Evolutionary conservation across 2,888 invertebrate species (phyloP).

Genomic region (Seira sanloemensis): DNA sequence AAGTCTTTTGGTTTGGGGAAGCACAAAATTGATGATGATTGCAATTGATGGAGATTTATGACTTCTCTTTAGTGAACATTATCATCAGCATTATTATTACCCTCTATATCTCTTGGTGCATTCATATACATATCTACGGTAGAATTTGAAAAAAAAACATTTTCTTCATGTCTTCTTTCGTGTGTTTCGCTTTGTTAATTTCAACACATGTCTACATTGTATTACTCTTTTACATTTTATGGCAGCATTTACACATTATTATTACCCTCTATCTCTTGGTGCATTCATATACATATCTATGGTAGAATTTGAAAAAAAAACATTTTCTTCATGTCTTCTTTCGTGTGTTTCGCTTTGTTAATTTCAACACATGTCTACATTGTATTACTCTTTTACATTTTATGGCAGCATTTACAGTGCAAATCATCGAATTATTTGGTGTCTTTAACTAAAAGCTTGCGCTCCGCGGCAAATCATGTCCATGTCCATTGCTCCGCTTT

Average conservation of each 20-base stretch:
- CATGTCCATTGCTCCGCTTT: no score
- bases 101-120: slow-evolving; percentile 20
- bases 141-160: no score
- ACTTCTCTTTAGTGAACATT: slow-evolving; percentile 57
- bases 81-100: slow-evolving; percentile 51
- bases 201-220: not conserved
- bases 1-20: slow-evolving; percentile 51
- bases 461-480: no score
- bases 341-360: not conserved
- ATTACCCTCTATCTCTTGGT: slow-evolving; percentile 33
- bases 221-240: slow-evolving; percentile 40
- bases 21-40: slow-evolving; percentile 60
- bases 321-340: no score
- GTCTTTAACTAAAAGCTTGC: no score
- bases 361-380: not conserved
- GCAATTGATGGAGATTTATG: slow-evolving; percentile 61
- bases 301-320: no score
- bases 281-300: no score
- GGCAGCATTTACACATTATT: no score
- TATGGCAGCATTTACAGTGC: no score
- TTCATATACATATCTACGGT: no score
- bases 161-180: slow-evolving; percentile 5
- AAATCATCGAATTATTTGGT: no score
- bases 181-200: not conserved
- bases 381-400: slow-evolving; percentile 33